Percentiles rank a stretch among this genome's conserved stretches.
Conservation (phyloP, 2,888 invertebrate species). For the Norana najaformis region DNA sequence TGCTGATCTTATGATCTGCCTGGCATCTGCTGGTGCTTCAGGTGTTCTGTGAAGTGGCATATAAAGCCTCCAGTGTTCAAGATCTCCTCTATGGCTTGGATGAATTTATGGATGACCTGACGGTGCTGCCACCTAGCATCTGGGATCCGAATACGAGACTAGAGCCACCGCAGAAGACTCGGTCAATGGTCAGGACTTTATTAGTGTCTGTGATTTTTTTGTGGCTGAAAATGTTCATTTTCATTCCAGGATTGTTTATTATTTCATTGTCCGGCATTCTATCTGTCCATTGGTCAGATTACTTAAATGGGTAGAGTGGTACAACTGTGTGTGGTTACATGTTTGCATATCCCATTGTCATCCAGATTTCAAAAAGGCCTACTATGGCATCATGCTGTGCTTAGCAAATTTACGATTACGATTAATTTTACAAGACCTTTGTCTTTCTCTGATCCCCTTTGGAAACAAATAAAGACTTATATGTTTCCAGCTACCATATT, state of each 20-base stretch:
- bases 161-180: slow-evolving; percentile 54
- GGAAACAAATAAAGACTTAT: too few relatives aligned
- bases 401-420: too few relatives aligned
- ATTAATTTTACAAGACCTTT: too few relatives aligned
- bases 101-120: slow-evolving; percentile 80
- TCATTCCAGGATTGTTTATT: background rate
- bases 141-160: slow-evolving; percentile 87
- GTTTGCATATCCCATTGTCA: background rate
- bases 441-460: too few relatives aligned
- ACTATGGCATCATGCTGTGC: background rate
- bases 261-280: background rate
- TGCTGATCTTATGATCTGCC: background rate
- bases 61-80: slow-evolving; percentile 67
- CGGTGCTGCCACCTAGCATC: slow-evolving; percentile 91
- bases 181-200: slow-evolving; percentile 1
- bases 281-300: background rate
- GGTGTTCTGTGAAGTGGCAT: slow-evolving; percentile 61
- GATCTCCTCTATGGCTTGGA: slow-evolving; percentile 92
- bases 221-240: background rate
- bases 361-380: background rate
- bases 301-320: background rate
- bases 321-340: background rate
- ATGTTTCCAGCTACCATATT: too few relatives aligned
- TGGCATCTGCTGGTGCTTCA: slow-evolving; percentile 51
- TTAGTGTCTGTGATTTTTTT: background rate